Evolutionary conservation across 1,140 invertebrate species (phyloP), one percentile per base, ranked within the genome.

Genomic region (Euwallacea fornicatus): DNA sequence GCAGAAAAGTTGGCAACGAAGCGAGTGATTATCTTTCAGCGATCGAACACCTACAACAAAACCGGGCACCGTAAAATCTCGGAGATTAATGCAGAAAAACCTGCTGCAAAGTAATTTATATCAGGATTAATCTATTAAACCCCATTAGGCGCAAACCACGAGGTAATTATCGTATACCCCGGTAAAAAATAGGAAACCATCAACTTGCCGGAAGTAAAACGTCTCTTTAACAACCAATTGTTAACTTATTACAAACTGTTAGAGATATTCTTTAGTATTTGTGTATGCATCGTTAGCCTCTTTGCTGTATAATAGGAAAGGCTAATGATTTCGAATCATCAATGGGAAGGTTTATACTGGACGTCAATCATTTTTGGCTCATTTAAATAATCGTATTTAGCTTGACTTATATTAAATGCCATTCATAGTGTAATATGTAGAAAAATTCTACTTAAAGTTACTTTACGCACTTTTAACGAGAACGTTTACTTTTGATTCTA

Each of bases 191-290:
- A 41, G 61, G 44, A 58, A 13, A 42, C 56, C 46, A 53, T 61
- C 66, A 69, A 61, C 55, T 42, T 69, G 66, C 66, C 66, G 66
- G 66, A 69, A 69, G 66, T 69, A 61, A 61, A 44, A 61, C 21
- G 58, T 69, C 56, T 69, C 50, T 42, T 41, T 69, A 69, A 69
- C 66, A 69, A 61, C 66, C 66, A 61, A 69, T 69, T 69, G 66
- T 69, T 66, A 56, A 44, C 42, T 69, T 69, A 69, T 61, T 50
- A 54, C 43, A 42, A 69, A 61, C 66, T 43, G 61, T 69, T 69
- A 61, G 61, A 42, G 64, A 42, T 10, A 16, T 66, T 58, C 50
- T 61, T 61, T 41, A 56, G 53, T 61, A 69, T 69, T 69, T 60
- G 44, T 69, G 42, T 61, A 61, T 61, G 59, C 59, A 61, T 61